Conservation (phyloP, 2,888 invertebrate species). For the Microctonus brassicae region DNA sequence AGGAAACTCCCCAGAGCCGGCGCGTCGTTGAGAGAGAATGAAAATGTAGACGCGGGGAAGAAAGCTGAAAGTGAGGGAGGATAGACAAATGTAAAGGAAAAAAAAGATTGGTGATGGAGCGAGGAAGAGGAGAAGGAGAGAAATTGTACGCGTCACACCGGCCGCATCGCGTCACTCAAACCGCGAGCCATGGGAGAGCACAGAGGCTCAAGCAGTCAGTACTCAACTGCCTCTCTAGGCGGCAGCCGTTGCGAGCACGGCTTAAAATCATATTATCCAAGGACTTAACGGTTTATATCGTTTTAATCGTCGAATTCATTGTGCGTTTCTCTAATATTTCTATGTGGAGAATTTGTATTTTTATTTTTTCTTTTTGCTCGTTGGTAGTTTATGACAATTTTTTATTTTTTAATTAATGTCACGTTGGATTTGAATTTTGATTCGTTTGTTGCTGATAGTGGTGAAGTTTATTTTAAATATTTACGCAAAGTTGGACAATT, state of each 20-base stretch:
- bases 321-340: too few relatives aligned
- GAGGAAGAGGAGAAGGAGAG: conserved; percentile 31
- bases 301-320: conserved; percentile 33
- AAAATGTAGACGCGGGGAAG: too few relatives aligned
- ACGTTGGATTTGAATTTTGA: too few relatives aligned
- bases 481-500: too few relatives aligned
- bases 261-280: conserved; percentile 61
- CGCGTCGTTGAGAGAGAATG: conserved; percentile 25
- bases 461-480: too few relatives aligned
- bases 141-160: conserved; percentile 63
- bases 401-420: too few relatives aligned
- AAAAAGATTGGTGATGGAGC: conserved; percentile 36
- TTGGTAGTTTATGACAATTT: too few relatives aligned
- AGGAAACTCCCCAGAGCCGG: conserved; percentile 11
- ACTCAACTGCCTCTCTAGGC: conserved; percentile 67
- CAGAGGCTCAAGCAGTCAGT: conserved; percentile 62
- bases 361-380: neutral
- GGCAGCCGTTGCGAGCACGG: conserved; percentile 62
- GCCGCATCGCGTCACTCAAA: conserved; percentile 67
- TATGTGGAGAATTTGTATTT: too few relatives aligned
- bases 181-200: conserved; percentile 52
- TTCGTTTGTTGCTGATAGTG: too few relatives aligned
- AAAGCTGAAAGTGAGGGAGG: conserved; percentile 35
- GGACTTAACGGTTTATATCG: conserved; percentile 59
- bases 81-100: conserved; percentile 20